A percentile compares a stretch with the other conserved stretches of the same genome.
phyloP scores from a whole-genome alignment of 2,888 invertebrate species.

The Agrotis clavis region DNA sequence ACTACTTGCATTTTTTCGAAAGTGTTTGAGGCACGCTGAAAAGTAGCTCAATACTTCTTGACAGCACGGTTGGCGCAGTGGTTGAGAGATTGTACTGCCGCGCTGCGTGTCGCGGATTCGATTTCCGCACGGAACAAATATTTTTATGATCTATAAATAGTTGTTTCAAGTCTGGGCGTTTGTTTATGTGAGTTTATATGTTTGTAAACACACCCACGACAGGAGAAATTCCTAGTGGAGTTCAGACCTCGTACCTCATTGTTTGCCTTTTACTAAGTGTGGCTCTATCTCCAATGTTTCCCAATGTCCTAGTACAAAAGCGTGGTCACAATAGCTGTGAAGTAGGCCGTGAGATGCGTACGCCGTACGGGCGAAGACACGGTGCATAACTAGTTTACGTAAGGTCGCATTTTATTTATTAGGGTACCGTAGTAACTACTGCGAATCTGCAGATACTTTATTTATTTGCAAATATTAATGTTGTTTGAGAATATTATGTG shows the following conservation, averaged over 20 bases:
- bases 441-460: too few relatives aligned
- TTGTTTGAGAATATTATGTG: background rate
- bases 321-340: conserved; percentile 62
- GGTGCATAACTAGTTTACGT: conserved; percentile 21
- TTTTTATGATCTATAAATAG: too few relatives aligned
- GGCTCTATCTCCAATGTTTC: conserved; percentile 25
- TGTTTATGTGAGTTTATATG: too few relatives aligned
- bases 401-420: conserved; percentile 11
- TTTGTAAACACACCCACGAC: background rate
- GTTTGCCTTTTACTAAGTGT: conserved; percentile 4
- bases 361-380: conserved; percentile 14
- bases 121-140: too few relatives aligned
- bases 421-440: conserved; percentile 12
- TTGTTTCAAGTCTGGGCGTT: too few relatives aligned
- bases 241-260: too few relatives aligned
- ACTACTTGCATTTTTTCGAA: too few relatives aligned
- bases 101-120: too few relatives aligned
- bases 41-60: too few relatives aligned
- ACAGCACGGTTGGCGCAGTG: too few relatives aligned
- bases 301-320: conserved; percentile 44
- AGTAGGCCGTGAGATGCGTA: conserved; percentile 57
- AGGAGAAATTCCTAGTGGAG: background rate
- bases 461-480: background rate
- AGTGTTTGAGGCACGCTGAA: too few relatives aligned
- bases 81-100: too few relatives aligned